A percentile compares a stretch with the other conserved stretches of the same genome.
These are phyloP conservation scores for Eledone cirrhosa DNA, from an alignment of 2,888 invertebrate species.

Conservation along the genomic window DNA sequence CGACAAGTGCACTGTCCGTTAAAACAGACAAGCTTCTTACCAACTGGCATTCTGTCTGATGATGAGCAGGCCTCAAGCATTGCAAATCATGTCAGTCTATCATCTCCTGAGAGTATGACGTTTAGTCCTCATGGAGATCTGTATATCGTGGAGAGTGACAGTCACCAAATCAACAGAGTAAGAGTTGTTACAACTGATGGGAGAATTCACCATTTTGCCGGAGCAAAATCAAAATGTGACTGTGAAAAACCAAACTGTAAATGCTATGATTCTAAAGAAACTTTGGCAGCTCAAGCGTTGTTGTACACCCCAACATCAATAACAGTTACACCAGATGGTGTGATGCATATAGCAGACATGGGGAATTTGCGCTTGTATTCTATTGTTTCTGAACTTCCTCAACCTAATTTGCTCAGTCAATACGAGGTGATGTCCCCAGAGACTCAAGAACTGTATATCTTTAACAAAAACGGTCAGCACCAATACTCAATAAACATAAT, in stretches of 20 bases:
- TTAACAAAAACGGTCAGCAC: constrained; percentile 86
- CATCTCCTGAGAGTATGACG: constrained; percentile 87
- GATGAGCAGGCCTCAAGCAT: constrained; percentile 59
- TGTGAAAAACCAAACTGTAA: constrained; percentile 79
- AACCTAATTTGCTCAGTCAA: constrained; percentile 65
- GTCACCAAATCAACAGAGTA: constrained; percentile 85
- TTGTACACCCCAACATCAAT: constrained; percentile 88
- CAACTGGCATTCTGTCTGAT: constrained; percentile 55
- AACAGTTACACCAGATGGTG: constrained; percentile 94
- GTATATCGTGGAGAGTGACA: constrained; percentile 91
- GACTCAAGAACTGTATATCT: constrained; percentile 81
- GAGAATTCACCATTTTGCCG: constrained; percentile 90
- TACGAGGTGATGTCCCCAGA: constrained; percentile 94
- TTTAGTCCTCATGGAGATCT: constrained; percentile 92
- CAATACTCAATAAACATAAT: constrained; percentile 92
- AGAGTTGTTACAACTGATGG: constrained; percentile 92
- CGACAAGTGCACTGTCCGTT: constrained; percentile 90
- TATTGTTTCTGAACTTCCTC: constrained; percentile 61
- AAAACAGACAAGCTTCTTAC: constrained; percentile 71
- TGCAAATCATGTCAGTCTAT: constrained; percentile 88
- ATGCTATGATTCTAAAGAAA: constrained; percentile 77
- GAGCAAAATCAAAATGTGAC: constrained; percentile 76
- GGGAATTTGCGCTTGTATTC: constrained; percentile 77
- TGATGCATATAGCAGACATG: constrained; percentile 94
- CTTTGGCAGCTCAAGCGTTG: constrained; percentile 87